These are phyloP conservation scores for Falco biarmicus DNA, from an alignment of 2,797 vertebrate species.

Conservation along the genomic window DNA sequence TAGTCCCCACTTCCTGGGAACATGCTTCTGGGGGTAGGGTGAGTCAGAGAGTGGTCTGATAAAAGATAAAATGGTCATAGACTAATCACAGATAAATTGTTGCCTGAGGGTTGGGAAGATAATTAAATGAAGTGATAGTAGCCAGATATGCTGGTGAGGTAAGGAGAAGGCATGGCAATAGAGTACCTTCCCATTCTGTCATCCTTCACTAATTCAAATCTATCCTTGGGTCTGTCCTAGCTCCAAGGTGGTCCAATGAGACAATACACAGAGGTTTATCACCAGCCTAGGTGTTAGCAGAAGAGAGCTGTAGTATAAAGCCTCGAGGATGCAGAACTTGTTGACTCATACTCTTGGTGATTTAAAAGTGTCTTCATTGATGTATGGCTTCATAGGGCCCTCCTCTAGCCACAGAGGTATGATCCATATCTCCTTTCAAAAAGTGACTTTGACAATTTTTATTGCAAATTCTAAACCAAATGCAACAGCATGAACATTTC, in stretches of 20 bases:
- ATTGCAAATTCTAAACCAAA: background rate
- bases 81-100: constrained; percentile 34
- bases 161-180: background rate
- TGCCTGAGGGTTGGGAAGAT: constrained; percentile 6
- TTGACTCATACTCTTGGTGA: background rate
- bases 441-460: background rate
- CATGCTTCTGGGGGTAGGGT: background rate
- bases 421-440: background rate
- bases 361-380: background rate
- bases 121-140: background rate
- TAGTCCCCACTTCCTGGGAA: constrained; percentile 43
- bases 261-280: background rate
- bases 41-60: constrained; percentile 53
- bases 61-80: constrained; percentile 43
- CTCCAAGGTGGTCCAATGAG: constrained; percentile 32
- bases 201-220: constrained; percentile 8
- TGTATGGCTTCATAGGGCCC: background rate
- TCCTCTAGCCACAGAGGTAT: background rate
- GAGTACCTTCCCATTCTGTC: constrained; percentile 16
- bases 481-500: background rate
- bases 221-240: background rate
- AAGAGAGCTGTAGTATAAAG: background rate
- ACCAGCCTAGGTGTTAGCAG: background rate
- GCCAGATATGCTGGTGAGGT: constrained; percentile 5
- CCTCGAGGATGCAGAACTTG: background rate